These are phyloP conservation scores for Ypsolopha scabrella DNA, from an alignment of 2,888 invertebrate species.

Conservation along the genomic window DNA sequence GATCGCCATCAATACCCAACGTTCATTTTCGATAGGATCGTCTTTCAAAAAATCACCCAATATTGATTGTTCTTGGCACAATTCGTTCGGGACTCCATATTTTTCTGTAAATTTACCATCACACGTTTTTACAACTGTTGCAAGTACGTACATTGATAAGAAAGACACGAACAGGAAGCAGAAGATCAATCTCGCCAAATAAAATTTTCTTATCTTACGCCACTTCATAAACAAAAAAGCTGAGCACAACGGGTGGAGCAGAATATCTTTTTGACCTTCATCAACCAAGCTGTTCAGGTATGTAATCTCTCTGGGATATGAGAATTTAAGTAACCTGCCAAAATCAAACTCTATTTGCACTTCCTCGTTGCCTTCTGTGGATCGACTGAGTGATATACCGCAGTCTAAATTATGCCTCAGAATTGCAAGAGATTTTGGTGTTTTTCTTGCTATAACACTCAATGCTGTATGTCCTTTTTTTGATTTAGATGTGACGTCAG, in stretches of 20 bases:
- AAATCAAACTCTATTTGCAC: constrained; percentile 87
- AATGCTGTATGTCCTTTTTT: constrained; percentile 88
- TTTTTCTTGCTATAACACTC: constrained; percentile 86
- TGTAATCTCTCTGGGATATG: constrained; percentile 86
- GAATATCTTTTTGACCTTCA: constrained; percentile 89
- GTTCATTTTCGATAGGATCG: constrained; percentile 84
- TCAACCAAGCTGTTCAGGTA: constrained; percentile 89
- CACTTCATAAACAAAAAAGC: constrained; percentile 91
- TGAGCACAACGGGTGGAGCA: constrained; percentile 88
- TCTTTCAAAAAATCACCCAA: constrained; percentile 78
- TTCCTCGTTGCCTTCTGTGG: constrained; percentile 82
- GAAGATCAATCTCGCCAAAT: constrained; percentile 82
- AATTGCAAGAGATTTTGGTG: constrained; percentile 85
- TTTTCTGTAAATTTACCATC: constrained; percentile 59
- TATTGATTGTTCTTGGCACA: constrained; percentile 80
- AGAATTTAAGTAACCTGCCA: constrained; percentile 83
- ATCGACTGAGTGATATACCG: constrained; percentile 80
- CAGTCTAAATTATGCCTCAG: constrained; percentile 83
- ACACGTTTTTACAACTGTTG: constrained; percentile 80
- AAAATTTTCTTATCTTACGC: constrained; percentile 91
- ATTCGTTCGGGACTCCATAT: constrained; percentile 73
- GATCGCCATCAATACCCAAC: constrained; percentile 82
- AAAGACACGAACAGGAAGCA: constrained; percentile 85
- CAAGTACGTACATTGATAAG: constrained; percentile 83
- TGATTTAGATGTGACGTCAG: constrained; percentile 88